These are phyloP conservation scores for Meloidogyne exigua DNA, from an alignment of 1,140 invertebrate genomes.

Conservation along the genomic window DNA sequence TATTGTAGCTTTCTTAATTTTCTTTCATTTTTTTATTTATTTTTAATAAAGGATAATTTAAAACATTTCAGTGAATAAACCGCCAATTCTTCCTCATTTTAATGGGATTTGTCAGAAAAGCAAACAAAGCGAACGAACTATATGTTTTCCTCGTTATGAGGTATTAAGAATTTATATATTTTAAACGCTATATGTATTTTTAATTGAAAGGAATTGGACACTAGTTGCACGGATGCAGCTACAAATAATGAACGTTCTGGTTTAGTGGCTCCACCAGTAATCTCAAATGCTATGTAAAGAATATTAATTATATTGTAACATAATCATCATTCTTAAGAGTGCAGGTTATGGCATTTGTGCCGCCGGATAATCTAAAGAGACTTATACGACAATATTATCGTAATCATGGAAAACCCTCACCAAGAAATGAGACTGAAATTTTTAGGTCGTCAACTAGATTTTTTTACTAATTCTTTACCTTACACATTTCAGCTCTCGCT, in stretches of 20 bases:
- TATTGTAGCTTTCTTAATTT: neutral
- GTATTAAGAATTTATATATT: constrained; percentile 6
- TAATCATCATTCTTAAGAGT: constrained; percentile 46
- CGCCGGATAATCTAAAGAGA: constrained; percentile 59
- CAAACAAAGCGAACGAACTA: constrained; percentile 54
- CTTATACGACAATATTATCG: constrained; percentile 63
- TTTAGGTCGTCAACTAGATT: constrained; percentile 8
- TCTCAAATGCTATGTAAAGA: constrained; percentile 56
- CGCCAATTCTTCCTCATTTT: constrained; percentile 59
- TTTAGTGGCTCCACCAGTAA: constrained; percentile 54
- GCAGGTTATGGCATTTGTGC: constrained; percentile 63
- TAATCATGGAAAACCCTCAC: constrained; percentile 51
- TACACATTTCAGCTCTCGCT: constrained; percentile 18
- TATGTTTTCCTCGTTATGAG: constrained; percentile 58
- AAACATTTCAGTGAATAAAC: constrained; percentile 55
- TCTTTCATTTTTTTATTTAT: constrained; percentile 10
- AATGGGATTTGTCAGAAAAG: constrained; percentile 52
- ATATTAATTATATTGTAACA: constrained; percentile 20
- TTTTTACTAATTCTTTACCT: neutral
- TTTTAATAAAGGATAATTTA: neutral
- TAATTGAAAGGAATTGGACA: constrained; percentile 42
- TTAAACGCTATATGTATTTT: too few species aligned
- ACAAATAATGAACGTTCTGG: constrained; percentile 39
- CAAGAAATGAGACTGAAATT: constrained; percentile 54
- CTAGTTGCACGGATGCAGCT: constrained; percentile 56